phyloP scores from a whole-genome alignment of 2,113 vertebrate species.

The Marcusenius ussheri region DNA sequence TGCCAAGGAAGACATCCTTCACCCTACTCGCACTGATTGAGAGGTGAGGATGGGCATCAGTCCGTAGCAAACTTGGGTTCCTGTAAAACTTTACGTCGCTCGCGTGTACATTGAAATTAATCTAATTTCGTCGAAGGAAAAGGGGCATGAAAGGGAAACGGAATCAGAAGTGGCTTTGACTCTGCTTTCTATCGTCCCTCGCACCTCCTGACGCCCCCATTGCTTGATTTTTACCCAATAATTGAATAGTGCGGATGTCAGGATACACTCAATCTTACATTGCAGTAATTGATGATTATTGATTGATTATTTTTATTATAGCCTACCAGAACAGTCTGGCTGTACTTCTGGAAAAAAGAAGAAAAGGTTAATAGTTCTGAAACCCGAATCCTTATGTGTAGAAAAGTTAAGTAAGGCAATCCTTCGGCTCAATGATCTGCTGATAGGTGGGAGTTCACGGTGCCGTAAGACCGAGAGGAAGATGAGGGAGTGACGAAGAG shows the following conservation, averaged over 20 bases:
- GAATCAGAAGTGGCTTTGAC: neutral
- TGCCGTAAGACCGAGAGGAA: neutral
- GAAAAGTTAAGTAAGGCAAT: neutral
- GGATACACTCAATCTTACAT: slow-evolving; percentile 52
- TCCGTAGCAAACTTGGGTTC: neutral
- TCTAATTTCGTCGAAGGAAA: neutral
- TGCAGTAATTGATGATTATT: slow-evolving; percentile 40
- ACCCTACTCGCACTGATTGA: neutral
- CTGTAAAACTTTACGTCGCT: neutral
- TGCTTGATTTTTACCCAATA: slow-evolving; percentile 25
- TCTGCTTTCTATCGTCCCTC: neutral
- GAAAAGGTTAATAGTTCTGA: neutral
- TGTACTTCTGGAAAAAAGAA: slow-evolving; percentile 18
- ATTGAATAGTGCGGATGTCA: slow-evolving; percentile 48
- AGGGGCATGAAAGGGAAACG: neutral
- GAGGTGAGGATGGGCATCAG: neutral
- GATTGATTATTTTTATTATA: slow-evolving; percentile 29
- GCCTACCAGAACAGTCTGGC: slow-evolving; percentile 22
- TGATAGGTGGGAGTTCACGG: neutral
- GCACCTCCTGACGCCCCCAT: neutral
- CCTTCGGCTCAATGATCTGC: neutral
- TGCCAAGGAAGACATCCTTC: neutral
- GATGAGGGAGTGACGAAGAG: neutral
- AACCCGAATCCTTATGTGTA: neutral
- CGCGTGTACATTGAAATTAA: neutral